phyloP scores from a whole-genome alignment of 2,888 invertebrate genomes.

The Branchinecta sandiegonensis region DNA sequence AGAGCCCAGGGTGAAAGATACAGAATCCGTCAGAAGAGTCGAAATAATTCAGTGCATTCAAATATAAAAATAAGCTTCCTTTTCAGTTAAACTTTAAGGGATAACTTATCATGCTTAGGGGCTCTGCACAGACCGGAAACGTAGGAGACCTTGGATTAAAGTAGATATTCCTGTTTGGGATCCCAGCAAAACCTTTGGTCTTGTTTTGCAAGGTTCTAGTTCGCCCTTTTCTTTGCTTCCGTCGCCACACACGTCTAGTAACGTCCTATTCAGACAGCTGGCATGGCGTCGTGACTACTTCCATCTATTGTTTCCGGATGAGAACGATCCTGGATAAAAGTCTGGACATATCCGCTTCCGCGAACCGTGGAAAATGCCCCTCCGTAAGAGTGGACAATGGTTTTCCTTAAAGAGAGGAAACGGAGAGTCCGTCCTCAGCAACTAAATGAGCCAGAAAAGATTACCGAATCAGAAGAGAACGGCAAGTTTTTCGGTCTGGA shows the following conservation, averaged over 20 bases:
- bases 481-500: not conserved
- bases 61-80: no score
- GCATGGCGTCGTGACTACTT: not conserved
- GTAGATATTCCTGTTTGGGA: no score
- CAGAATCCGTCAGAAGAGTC: no score
- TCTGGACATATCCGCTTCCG: conserved; percentile 9
- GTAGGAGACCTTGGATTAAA: no score
- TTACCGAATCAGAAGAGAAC: not conserved
- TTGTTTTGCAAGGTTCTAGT: no score
- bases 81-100: no score
- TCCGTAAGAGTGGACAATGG: conserved; percentile 2
- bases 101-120: no score
- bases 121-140: no score
- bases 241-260: not conserved
- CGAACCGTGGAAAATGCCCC: conserved; percentile 10
- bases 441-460: conserved; percentile 3
- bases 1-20: no score
- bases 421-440: not conserved
- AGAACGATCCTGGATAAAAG: not conserved
- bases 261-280: not conserved
- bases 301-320: not conserved
- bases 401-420: not conserved
- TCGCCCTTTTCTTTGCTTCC: no score
- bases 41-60: no score
- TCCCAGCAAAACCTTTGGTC: no score